Conservation (phyloP, 2,797 vertebrate genomes). For the Caiman crocodilus region DNA sequence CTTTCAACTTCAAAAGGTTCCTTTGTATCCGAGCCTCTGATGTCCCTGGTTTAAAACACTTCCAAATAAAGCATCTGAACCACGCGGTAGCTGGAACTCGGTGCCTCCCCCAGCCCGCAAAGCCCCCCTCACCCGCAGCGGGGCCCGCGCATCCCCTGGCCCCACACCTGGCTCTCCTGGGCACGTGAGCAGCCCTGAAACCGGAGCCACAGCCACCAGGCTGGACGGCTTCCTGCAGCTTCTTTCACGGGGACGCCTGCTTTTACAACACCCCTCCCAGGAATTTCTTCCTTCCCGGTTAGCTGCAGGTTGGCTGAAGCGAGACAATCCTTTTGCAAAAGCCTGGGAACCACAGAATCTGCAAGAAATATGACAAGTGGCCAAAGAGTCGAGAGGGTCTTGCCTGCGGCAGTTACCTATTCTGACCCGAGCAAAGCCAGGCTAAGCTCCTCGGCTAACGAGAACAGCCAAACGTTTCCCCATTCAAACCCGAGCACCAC, state of each 20-base stretch:
- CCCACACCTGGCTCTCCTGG: not conserved
- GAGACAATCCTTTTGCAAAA: not conserved
- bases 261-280: not conserved
- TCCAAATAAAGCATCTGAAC: conserved; percentile 67
- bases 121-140: conserved; percentile 1
- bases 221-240: not conserved
- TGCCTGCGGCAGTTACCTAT: not conserved
- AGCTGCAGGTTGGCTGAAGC: not conserved
- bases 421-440: not conserved
- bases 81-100: conserved; percentile 2
- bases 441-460: not conserved
- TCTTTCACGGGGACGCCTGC: not conserved
- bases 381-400: not conserved
- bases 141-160: not conserved
- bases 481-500: not conserved
- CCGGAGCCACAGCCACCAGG: not conserved
- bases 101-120: not conserved
- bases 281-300: not conserved
- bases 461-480: not conserved
- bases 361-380: not conserved
- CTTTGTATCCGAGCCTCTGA: conserved; percentile 74
- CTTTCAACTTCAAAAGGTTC: conserved; percentile 80
- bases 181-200: not conserved
- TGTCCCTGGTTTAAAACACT: conserved; percentile 75
- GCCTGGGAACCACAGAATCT: accelerated